Percentiles rank a stretch among this genome's conserved stretches.
Conservation (phyloP, 1,140 invertebrate species). For the Lutraria rhynchaena region DNA sequence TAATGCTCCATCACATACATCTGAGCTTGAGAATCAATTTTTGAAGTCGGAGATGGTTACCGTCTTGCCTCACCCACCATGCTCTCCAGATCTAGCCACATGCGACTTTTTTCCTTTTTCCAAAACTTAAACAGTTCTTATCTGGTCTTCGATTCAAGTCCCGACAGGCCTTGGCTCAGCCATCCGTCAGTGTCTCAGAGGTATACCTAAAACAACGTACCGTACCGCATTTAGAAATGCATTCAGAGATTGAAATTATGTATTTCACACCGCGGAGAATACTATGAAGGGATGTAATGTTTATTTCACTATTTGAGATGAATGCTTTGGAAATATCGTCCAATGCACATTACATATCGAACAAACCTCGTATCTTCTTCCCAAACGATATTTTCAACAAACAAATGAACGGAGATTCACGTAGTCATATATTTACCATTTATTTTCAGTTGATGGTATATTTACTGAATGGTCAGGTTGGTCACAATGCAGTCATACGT, state of each 20-base stretch:
- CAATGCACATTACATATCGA: too few relatives aligned
- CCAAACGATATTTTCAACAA: too few relatives aligned
- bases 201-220: background rate
- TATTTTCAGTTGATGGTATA: conserved; percentile 74
- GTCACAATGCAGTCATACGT: conserved; percentile 93
- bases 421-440: too few relatives aligned
- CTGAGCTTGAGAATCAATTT: background rate
- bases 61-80: conserved; percentile 2
- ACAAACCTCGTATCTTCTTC: too few relatives aligned
- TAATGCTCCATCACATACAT: conserved; percentile 4
- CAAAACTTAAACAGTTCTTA: background rate
- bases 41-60: conserved; percentile 9
- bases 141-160: background rate
- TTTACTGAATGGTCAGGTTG: conserved; percentile 87
- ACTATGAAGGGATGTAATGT: conserved; percentile 1
- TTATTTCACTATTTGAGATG: too few relatives aligned
- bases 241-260: background rate
- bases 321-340: too few relatives aligned
- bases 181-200: conserved; percentile 1
- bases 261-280: background rate
- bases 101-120: conserved; percentile 5
- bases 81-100: conserved; percentile 6
- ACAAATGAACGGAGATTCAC: too few relatives aligned
- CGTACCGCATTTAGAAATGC: background rate
- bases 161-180: background rate